Evolutionary conservation across 2,888 invertebrate genomes (phyloP).

Genomic region (Cerastis rubricosa): DNA sequence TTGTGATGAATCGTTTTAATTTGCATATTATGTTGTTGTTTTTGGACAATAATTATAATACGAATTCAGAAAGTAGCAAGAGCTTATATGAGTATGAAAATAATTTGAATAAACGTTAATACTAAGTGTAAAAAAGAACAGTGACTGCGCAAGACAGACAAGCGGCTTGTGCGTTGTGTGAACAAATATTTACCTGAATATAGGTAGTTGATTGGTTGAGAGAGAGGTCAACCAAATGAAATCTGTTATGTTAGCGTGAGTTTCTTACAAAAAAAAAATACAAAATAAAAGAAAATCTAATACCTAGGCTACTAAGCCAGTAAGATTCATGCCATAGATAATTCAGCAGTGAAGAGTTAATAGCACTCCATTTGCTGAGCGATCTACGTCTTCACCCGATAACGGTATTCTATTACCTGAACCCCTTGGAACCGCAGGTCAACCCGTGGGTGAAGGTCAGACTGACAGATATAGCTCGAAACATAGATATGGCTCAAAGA

Average conservation of each 20-base stretch:
- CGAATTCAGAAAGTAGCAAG: not conserved
- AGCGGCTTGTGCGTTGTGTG: not conserved
- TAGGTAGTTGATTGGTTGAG: not conserved
- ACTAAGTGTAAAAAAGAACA: not conserved
- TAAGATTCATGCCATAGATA: constrained; percentile 5
- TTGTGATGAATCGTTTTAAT: constrained; percentile 13
- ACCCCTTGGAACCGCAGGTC: constrained; percentile 47
- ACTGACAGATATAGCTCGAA: constrained; percentile 39
- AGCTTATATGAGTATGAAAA: not conserved
- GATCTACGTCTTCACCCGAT: constrained; percentile 53
- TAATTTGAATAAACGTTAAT: not conserved
- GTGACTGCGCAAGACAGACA: not conserved
- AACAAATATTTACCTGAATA: not conserved
- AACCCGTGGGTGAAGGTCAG: constrained; percentile 54
- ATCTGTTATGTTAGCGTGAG: not conserved
- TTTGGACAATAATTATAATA: not conserved
- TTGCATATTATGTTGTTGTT: not conserved
- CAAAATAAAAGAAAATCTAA: not conserved
- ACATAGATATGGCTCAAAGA: constrained; percentile 3
- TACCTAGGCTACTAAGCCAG: no score
- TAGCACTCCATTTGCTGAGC: constrained; percentile 32
- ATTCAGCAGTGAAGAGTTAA: constrained; percentile 5
- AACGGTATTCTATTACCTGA: constrained; percentile 68
- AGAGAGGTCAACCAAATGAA: not conserved
- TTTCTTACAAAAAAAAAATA: not conserved